phyloP scores from a whole-genome alignment of 2,113 vertebrate species.

The Nesogale talazaci region DNA sequence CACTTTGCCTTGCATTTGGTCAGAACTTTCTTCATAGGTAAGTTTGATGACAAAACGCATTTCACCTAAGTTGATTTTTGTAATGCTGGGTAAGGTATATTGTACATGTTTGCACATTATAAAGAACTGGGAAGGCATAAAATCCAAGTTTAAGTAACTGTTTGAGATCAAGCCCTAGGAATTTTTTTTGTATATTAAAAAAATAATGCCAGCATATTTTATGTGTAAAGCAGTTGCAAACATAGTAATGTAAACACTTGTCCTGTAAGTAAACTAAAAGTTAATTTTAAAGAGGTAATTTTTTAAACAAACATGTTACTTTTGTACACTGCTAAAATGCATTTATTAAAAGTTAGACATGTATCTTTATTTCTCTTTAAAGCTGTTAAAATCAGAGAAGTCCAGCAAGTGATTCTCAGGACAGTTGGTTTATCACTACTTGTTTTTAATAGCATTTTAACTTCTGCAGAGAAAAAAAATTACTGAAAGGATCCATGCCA shows the following conservation, averaged over 20 bases:
- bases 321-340: not conserved
- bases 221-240: not conserved
- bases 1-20: not conserved
- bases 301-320: not conserved
- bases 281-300: not conserved
- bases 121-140: not conserved
- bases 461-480: slow-evolving; percentile 27
- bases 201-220: not conserved
- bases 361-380: not conserved
- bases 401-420: not conserved
- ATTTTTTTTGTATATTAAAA: not conserved
- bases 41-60: not conserved
- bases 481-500: not conserved
- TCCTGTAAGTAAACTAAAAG: not conserved
- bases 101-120: not conserved
- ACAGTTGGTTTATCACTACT: not conserved
- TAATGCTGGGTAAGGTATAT: not conserved
- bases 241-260: not conserved
- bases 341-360: not conserved
- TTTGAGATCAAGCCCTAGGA: fast-evolving
- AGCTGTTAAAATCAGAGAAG: not conserved
- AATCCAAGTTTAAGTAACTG: not conserved
- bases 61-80: not conserved
- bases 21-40: not conserved
- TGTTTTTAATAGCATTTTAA: not conserved